phyloP scores from a whole-genome alignment of 2,888 invertebrate species.

The Sphaeridia pumilis region DNA sequence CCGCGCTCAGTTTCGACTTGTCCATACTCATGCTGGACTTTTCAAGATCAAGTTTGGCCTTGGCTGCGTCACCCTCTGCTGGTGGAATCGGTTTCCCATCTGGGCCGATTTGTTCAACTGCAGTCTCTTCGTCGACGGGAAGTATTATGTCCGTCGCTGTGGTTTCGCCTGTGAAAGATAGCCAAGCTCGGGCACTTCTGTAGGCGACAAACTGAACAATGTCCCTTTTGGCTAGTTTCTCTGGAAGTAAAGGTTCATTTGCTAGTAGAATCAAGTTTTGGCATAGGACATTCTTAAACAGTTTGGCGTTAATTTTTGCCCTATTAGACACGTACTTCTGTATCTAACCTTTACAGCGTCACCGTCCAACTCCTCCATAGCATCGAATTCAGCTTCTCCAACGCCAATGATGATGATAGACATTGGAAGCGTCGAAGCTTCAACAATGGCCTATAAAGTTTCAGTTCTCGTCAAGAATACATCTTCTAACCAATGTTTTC shows the following conservation, averaged over 20 bases:
- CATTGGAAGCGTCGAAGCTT: slow-evolving; percentile 47
- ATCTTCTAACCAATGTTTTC: not conserved
- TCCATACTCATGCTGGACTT: too few relatives aligned
- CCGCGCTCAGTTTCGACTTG: too few relatives aligned
- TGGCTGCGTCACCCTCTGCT: too few relatives aligned
- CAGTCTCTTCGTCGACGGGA: too few relatives aligned
- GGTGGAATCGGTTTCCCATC: too few relatives aligned
- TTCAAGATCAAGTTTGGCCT: too few relatives aligned
- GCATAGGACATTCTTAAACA: too few relatives aligned
- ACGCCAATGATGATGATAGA: slow-evolving; percentile 52
- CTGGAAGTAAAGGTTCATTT: slow-evolving; percentile 21
- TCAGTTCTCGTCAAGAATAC: not conserved
- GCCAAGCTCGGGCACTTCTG: slow-evolving; percentile 27
- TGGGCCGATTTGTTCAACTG: too few relatives aligned
- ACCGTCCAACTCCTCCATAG: slow-evolving; percentile 48
- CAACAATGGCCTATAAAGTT: slow-evolving; percentile 40
- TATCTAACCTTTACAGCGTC: slow-evolving; percentile 39
- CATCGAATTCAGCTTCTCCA: slow-evolving; percentile 46
- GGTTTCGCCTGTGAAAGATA: slow-evolving; percentile 8
- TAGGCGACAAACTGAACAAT: slow-evolving; percentile 51
- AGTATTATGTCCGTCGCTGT: not conserved
- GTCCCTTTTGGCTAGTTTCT: slow-evolving; percentile 45
- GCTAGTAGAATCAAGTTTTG: not conserved
- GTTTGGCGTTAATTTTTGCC: too few relatives aligned
- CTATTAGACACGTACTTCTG: slow-evolving; percentile 36